These are phyloP conservation scores for Acanthaster planci DNA, from an alignment of 35 echinoderm and acorn worm genomes.

Conservation along the genomic window DNA sequence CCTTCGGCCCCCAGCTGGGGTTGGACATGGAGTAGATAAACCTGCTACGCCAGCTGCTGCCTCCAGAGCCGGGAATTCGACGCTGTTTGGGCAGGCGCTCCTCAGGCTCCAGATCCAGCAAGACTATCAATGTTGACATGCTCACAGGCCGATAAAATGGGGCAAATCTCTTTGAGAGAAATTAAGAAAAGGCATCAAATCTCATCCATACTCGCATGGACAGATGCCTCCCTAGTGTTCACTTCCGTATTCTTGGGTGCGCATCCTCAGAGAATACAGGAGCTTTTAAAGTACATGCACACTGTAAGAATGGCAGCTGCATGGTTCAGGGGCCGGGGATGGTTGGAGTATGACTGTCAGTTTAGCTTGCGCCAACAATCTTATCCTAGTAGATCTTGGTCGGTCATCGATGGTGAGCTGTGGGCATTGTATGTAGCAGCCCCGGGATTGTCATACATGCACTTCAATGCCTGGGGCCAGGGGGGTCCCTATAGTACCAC, in stretches of 20 bases:
- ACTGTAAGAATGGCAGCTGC: not conserved
- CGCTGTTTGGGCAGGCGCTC: too few species aligned
- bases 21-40: too few species aligned
- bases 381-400: conserved; percentile 1
- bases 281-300: conserved; percentile 29
- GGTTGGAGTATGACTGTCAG: conserved; percentile 22
- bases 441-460: not conserved
- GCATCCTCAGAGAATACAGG: conserved; percentile 6
- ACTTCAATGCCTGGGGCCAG: too few species aligned
- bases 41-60: too few species aligned
- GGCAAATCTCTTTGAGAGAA: not conserved
- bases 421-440: too few species aligned
- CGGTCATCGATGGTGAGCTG: conserved; percentile 6
- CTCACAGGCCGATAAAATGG: not conserved
- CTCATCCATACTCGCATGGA: conserved; percentile 4
- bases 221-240: conserved; percentile 5
- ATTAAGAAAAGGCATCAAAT: not conserved
- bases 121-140: too few species aligned
- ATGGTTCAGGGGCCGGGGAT: conserved; percentile 13
- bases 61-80: too few species aligned
- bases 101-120: too few species aligned
- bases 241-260: not conserved
- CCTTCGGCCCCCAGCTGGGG: too few species aligned
- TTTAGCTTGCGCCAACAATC: not conserved
- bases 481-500: too few species aligned